These are phyloP conservation scores for Muscicapa adusta DNA, from an alignment of 2,113 vertebrate genomes.

Conservation along the genomic window DNA sequence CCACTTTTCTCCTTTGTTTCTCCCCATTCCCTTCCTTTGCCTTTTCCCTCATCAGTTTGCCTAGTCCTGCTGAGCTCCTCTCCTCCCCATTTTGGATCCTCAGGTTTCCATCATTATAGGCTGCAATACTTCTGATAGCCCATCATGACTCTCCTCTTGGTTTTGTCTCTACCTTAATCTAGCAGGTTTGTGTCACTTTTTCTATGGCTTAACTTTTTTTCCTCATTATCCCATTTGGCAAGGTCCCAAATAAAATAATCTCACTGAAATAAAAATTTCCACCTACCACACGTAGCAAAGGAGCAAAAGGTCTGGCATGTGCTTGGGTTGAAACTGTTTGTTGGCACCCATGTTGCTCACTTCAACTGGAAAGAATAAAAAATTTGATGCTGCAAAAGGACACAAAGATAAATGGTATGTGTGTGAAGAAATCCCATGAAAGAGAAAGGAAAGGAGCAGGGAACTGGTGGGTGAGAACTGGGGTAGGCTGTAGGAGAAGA, in stretches of 20 bases:
- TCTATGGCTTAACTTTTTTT: background rate
- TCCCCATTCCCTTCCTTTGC: background rate
- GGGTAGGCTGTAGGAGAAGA: background rate
- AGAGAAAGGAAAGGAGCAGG: background rate
- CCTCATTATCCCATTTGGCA: background rate
- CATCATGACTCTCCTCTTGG: background rate
- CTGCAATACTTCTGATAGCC: background rate
- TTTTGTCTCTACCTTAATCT: background rate
- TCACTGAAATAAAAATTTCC: background rate
- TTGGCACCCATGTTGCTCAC: background rate
- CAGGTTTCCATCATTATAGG: background rate
- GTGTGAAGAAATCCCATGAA: background rate
- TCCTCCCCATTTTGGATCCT: background rate
- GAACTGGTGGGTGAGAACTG: background rate
- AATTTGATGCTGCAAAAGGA: background rate
- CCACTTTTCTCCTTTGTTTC: background rate
- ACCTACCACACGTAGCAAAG: background rate
- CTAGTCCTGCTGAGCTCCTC: background rate
- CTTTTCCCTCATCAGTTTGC: background rate
- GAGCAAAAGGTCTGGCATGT: background rate
- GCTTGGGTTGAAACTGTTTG: background rate
- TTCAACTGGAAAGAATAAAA: background rate
- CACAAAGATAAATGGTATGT: background rate
- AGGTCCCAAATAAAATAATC: background rate
- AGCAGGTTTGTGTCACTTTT: background rate